Evolutionary conservation across 2,113 vertebrate genomes (phyloP).

Genomic region (Hoplias malabaricus): DNA sequence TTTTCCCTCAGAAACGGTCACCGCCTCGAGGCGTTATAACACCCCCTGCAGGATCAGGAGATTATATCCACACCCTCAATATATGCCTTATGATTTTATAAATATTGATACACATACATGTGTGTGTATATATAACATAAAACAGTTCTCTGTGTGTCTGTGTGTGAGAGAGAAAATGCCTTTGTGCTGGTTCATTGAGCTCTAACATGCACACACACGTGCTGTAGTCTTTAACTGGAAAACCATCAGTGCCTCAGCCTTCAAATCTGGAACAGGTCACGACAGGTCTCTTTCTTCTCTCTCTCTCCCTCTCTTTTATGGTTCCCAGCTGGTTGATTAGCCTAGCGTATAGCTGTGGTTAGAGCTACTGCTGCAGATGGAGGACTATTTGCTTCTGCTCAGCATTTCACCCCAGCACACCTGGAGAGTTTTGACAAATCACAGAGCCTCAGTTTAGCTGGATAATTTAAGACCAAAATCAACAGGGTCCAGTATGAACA

Average conservation of each 20-base stretch:
- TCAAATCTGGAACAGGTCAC: slow-evolving; percentile 35
- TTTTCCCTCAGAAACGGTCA: too few relatives aligned
- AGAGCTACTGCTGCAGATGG: slow-evolving; percentile 23
- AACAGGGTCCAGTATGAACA: too few relatives aligned
- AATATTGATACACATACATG: too few relatives aligned
- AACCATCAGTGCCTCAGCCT: slow-evolving; percentile 21
- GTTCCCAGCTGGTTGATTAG: slow-evolving; percentile 43
- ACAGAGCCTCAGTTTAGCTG: background rate
- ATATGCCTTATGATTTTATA: too few relatives aligned
- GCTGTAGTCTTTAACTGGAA: slow-evolving; percentile 30
- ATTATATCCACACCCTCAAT: too few relatives aligned
- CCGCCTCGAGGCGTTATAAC: too few relatives aligned
- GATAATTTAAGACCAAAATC: too few relatives aligned
- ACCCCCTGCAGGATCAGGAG: too few relatives aligned
- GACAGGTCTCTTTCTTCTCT: slow-evolving; percentile 7
- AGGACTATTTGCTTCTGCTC: background rate
- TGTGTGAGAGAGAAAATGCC: background rate
- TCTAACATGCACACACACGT: background rate
- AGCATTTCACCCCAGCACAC: background rate
- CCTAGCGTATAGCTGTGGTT: slow-evolving; percentile 17
- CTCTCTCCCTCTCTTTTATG: slow-evolving; percentile 16
- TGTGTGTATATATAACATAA: background rate
- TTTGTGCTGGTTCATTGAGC: background rate
- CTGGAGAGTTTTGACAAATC: background rate
- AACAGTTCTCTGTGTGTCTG: background rate